Evolutionary conservation across 2,113 vertebrate genomes (phyloP).

Genomic region (Equus quagga): DNA sequence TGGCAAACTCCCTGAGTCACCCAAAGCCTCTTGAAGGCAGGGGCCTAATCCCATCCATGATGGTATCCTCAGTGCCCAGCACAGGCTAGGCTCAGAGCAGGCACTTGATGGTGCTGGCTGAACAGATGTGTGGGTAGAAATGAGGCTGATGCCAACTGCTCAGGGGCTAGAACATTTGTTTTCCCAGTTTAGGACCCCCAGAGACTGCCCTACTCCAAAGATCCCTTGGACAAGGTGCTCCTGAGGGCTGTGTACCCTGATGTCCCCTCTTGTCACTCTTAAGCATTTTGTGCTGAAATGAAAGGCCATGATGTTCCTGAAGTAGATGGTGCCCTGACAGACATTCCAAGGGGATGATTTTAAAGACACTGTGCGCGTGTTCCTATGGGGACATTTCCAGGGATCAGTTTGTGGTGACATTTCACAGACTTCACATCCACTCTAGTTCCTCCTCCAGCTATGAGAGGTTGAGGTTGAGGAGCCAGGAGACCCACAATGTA

Average conservation of each 20-base stretch:
- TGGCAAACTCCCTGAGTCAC: not conserved
- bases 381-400: not conserved
- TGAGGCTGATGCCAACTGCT: not conserved
- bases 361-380: not conserved
- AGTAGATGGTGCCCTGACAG: not conserved
- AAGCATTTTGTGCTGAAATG: not conserved
- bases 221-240: not conserved
- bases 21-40: not conserved
- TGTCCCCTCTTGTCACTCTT: not conserved
- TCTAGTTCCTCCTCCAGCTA: not conserved
- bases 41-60: not conserved
- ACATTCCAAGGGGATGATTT: not conserved
- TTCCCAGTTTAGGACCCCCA: not conserved
- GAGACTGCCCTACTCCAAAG: not conserved
- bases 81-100: not conserved
- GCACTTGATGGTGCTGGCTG: not conserved
- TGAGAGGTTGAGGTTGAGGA: not conserved
- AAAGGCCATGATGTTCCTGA: not conserved
- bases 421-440: not conserved
- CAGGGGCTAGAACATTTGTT: not conserved
- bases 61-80: not conserved
- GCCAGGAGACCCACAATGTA: not conserved
- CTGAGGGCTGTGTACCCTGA: not conserved
- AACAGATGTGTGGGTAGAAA: rapidly evolving
- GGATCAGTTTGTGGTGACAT: not conserved